Evolutionary conservation across 2,888 invertebrate genomes (phyloP).

Genomic region (Tetanocera ferruginea): DNA sequence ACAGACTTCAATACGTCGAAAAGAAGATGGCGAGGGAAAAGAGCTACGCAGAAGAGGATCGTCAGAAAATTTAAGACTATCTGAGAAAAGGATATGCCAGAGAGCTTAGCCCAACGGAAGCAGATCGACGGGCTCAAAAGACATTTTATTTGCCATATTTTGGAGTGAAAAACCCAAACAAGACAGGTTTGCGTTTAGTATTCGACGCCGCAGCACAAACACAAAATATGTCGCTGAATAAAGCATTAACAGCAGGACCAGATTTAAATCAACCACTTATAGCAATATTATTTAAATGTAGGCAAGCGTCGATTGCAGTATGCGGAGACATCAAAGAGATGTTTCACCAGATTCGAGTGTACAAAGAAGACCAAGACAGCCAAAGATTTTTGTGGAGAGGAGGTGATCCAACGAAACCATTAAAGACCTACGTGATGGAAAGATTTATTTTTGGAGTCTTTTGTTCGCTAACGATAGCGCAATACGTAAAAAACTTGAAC

Average conservation of each 20-base stretch:
- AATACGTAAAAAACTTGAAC: too few relatives aligned
- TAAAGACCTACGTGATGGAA: conserved; percentile 41
- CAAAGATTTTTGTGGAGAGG: conserved; percentile 45
- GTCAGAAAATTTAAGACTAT: conserved; percentile 45
- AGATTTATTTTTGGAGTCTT: conserved; percentile 47
- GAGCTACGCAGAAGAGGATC: conserved; percentile 40
- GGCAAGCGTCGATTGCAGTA: conserved; percentile 40
- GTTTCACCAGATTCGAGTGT: conserved; percentile 40
- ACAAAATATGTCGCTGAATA: conserved; percentile 39
- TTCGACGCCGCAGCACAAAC: conserved; percentile 39
- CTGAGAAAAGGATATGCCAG: conserved; percentile 48
- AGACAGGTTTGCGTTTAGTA: conserved; percentile 41
- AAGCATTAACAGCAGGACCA: conserved; percentile 39
- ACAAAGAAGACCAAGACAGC: conserved; percentile 41
- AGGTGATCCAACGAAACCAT: conserved; percentile 20
- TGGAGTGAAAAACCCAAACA: conserved; percentile 47
- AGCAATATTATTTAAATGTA: too few relatives aligned
- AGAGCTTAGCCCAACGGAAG: conserved; percentile 41
- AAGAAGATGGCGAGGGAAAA: conserved; percentile 45
- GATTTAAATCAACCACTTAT: conserved; percentile 40
- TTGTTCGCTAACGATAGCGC: conserved; percentile 40
- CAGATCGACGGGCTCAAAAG: not conserved
- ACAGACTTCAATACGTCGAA: conserved; percentile 42
- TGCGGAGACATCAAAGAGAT: conserved; percentile 45
- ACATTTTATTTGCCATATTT: conserved; percentile 49